These are phyloP conservation scores for Aricia agestis DNA, from an alignment of 1,140 invertebrate species.

Conservation along the genomic window DNA sequence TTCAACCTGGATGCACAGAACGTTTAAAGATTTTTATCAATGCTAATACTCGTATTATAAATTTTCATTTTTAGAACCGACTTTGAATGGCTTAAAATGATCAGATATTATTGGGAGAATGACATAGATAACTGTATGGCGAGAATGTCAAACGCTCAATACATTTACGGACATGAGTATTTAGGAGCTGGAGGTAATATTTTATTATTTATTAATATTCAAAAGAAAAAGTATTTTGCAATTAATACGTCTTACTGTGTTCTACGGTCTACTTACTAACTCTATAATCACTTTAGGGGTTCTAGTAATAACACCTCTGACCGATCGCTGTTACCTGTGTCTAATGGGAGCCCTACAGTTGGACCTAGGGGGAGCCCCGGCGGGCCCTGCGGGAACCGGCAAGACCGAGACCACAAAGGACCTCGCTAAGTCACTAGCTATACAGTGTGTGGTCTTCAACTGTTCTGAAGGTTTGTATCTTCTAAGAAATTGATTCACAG, in stretches of 20 bases:
- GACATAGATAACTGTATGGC: slow-evolving; percentile 85
- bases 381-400: slow-evolving; percentile 94
- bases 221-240: too few species aligned
- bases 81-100: slow-evolving; percentile 93
- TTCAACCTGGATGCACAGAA: too few species aligned
- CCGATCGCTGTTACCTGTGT: slow-evolving; percentile 91
- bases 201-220: background rate
- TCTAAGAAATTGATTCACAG: background rate
- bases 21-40: too few species aligned
- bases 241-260: too few species aligned
- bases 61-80: slow-evolving; percentile 71
- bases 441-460: slow-evolving; percentile 94
- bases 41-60: too few species aligned
- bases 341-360: slow-evolving; percentile 92
- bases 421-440: slow-evolving; percentile 90
- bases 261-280: background rate
- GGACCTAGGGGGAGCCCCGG: slow-evolving; percentile 89
- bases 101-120: slow-evolving; percentile 93
- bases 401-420: slow-evolving; percentile 98
- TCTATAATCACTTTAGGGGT: slow-evolving; percentile 77
- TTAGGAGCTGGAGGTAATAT: slow-evolving; percentile 86
- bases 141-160: slow-evolving; percentile 85
- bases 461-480: slow-evolving; percentile 84
- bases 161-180: slow-evolving; percentile 95
- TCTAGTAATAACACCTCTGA: slow-evolving; percentile 89